Evolutionary conservation across 2,888 invertebrate genomes (phyloP).

Genomic region (Synanthedon tipuliformis): DNA sequence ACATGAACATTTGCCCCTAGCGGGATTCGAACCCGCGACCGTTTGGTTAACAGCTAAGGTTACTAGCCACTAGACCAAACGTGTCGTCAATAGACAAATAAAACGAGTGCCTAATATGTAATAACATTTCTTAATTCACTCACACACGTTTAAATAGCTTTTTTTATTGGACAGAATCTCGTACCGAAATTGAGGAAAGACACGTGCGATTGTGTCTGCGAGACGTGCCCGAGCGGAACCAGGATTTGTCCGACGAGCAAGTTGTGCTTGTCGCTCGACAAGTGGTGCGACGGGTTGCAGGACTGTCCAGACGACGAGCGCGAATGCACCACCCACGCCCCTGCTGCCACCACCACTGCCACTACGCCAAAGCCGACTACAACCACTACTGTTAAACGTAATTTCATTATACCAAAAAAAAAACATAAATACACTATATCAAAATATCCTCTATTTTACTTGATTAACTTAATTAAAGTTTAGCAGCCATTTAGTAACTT

Average conservation of each 20-base stretch:
- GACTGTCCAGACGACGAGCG: slow-evolving; percentile 88
- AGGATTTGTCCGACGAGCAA: slow-evolving; percentile 80
- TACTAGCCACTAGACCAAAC: too few relatives aligned
- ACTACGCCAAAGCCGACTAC: slow-evolving; percentile 24
- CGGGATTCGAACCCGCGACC: too few relatives aligned
- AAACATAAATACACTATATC: too few relatives aligned
- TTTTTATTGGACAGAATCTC: slow-evolving; percentile 41
- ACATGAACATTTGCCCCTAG: too few relatives aligned
- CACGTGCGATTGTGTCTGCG: slow-evolving; percentile 79
- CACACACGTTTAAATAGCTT: background rate
- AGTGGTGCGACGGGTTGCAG: slow-evolving; percentile 85
- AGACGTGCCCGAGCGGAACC: slow-evolving; percentile 75
- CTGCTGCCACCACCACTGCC: slow-evolving; percentile 16
- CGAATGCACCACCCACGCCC: slow-evolving; percentile 60
- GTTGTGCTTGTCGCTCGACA: slow-evolving; percentile 74
- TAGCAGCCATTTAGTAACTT: too few relatives aligned
- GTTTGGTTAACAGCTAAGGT: too few relatives aligned
- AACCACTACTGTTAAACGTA: slow-evolving; percentile 25
- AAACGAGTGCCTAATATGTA: too few relatives aligned
- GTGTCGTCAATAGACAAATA: too few relatives aligned
- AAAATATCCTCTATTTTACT: too few relatives aligned
- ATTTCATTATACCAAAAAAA: slow-evolving; percentile 10
- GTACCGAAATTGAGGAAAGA: slow-evolving; percentile 70
- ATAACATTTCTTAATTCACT: background rate
- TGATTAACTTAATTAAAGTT: too few relatives aligned